phyloP scores from a whole-genome alignment of 2,888 invertebrate species.

The Ectemnius continuus region DNA sequence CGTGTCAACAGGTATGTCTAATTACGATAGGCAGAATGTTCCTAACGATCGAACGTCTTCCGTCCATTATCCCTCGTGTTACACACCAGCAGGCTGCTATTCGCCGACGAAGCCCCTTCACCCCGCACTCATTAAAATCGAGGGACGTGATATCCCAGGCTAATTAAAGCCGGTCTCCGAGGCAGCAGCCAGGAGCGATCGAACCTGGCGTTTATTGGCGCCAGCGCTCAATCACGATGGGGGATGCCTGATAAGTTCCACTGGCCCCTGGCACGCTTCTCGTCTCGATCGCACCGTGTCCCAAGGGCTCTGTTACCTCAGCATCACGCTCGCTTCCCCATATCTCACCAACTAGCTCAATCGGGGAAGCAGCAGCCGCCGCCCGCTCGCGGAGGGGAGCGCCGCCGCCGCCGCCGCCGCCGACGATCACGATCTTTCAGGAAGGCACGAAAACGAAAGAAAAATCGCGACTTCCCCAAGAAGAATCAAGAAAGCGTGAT shows the following conservation, averaged over 20 bases:
- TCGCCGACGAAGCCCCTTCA: background rate
- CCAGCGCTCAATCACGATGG: conserved; percentile 42
- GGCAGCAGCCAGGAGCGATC: conserved; percentile 34
- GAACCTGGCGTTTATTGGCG: conserved; percentile 44
- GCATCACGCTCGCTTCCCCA: conserved; percentile 18
- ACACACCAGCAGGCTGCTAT: background rate
- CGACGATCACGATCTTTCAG: too few relatives aligned
- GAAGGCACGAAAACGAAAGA: background rate
- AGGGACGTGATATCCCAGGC: conserved; percentile 30
- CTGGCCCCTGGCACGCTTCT: conserved; percentile 53
- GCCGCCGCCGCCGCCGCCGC: too few relatives aligned
- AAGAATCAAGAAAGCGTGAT: conserved; percentile 1
- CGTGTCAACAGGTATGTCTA: conserved; percentile 53
- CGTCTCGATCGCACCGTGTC: conserved; percentile 46
- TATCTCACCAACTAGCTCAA: conserved; percentile 37
- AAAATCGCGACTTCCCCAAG: conserved; percentile 1
- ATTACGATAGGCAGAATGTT: background rate
- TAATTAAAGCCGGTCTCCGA: conserved; percentile 42
- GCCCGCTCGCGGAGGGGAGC: background rate
- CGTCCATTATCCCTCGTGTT: background rate
- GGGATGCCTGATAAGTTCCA: conserved; percentile 47
- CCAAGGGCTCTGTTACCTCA: conserved; percentile 37
- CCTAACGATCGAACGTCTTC: background rate
- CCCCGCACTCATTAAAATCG: conserved; percentile 30
- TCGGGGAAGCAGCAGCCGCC: background rate